phyloP scores from a whole-genome alignment of 2,888 invertebrate species.

The Quadriops clusia region DNA sequence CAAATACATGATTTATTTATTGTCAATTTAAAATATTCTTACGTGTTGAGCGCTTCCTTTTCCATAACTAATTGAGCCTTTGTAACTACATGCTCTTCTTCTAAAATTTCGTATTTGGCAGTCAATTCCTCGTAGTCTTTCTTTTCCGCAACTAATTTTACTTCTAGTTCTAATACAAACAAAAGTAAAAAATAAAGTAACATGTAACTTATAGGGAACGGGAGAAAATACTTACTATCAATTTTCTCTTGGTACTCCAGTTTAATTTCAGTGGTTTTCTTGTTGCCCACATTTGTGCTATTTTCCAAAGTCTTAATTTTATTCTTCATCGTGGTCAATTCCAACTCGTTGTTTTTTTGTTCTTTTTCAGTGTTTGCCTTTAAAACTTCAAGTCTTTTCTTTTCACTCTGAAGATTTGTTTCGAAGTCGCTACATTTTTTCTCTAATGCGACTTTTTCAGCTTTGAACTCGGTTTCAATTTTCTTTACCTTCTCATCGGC shows the following conservation, averaged over 20 bases:
- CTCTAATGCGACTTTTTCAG: constrained; percentile 52
- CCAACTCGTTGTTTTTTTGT: constrained; percentile 62
- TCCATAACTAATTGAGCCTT: constrained; percentile 73
- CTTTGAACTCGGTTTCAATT: constrained; percentile 48
- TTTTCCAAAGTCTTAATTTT: constrained; percentile 58
- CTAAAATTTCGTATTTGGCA: constrained; percentile 68
- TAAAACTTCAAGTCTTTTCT: constrained; percentile 54
- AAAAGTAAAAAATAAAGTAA: too few species aligned
- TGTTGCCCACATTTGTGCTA: constrained; percentile 45
- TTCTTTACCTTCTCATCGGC: constrained; percentile 45
- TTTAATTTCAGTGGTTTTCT: constrained; percentile 54
- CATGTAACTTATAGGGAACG: too few species aligned
- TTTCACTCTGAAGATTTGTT: constrained; percentile 49
- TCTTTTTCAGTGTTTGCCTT: constrained; percentile 62
- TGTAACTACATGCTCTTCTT: constrained; percentile 74
- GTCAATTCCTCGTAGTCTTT: constrained; percentile 71
- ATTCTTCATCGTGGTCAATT: constrained; percentile 62
- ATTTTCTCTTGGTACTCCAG: constrained; percentile 55
- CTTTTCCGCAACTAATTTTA: constrained; percentile 52
- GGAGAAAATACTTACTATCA: constrained; percentile 61
- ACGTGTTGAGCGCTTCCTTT: constrained; percentile 68
- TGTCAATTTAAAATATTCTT: constrained; percentile 17
- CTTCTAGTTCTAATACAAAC: constrained; percentile 49
- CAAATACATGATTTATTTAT: constrained; percentile 1
- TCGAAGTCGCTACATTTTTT: constrained; percentile 48